phyloP scores from a whole-genome alignment of 2,113 vertebrate species.

The Microcebus ravelobensis region DNA sequence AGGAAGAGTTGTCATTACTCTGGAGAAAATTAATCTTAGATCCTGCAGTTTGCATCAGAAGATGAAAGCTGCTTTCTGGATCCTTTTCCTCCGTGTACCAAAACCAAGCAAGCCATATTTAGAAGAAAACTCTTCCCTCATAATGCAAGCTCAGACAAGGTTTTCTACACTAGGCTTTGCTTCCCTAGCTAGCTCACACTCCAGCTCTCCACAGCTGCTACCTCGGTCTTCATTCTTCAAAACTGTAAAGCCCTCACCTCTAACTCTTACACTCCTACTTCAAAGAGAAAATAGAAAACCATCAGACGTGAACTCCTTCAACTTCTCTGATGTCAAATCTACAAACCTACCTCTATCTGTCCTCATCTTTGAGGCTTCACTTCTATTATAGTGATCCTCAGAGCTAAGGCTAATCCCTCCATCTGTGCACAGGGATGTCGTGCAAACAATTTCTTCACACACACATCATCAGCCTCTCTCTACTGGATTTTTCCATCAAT shows the following conservation, averaged over 20 bases:
- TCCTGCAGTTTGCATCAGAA: constrained; percentile 11
- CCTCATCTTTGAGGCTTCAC: neutral
- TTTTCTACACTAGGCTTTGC: neutral
- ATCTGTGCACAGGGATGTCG: neutral
- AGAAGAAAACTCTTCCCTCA: neutral
- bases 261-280: neutral
- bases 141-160: neutral
- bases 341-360: neutral
- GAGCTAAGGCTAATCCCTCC: neutral
- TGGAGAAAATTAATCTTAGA: neutral
- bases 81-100: neutral
- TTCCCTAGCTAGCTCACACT: neutral
- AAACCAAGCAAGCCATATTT: neutral
- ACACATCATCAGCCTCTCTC: neutral
- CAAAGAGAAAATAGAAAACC: neutral
- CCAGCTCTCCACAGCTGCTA: neutral
- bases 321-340: neutral
- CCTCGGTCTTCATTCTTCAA: neutral
- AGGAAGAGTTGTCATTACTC: neutral
- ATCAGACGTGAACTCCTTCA: neutral
- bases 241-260: neutral
- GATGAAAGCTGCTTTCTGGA: neutral
- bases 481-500: neutral
- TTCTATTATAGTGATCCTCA: neutral
- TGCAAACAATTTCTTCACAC: neutral